Conservation (phyloP, 2,888 invertebrate species). For the Agapostemon virescens region DNA sequence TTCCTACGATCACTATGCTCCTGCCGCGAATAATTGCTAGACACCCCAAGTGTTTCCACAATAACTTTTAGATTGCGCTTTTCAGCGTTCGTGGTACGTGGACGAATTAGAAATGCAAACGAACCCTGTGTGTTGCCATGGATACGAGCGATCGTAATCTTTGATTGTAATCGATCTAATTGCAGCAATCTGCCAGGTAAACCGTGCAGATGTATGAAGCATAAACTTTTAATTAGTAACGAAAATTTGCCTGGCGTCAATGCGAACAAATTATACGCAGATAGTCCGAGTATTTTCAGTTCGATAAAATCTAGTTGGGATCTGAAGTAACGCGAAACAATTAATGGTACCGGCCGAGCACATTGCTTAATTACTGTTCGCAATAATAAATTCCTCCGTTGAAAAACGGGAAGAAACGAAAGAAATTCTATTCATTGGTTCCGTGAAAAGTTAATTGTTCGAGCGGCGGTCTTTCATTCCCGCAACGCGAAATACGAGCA, state of each 20-base stretch:
- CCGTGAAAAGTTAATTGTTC: slow-evolving; percentile 5
- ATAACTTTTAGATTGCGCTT: slow-evolving; percentile 3
- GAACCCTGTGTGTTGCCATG: background rate
- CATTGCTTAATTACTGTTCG: background rate
- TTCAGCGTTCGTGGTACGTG: slow-evolving; percentile 13
- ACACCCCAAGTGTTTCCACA: background rate
- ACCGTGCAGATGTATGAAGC: background rate
- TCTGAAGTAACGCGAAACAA: background rate
- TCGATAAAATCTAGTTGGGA: background rate
- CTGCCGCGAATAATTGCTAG: background rate
- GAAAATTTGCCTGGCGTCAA: background rate
- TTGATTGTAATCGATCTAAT: slow-evolving; percentile 13
- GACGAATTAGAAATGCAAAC: slow-evolving; percentile 14
- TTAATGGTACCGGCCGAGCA: background rate
- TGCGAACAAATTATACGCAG: background rate
- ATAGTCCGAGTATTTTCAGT: background rate
- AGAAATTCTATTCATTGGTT: slow-evolving; percentile 4
- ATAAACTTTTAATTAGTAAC: background rate
- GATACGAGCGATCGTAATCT: slow-evolving; percentile 11
- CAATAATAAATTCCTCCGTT: background rate
- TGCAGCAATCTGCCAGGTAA: slow-evolving; percentile 31
- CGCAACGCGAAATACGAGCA: background rate
- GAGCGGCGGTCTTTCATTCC: background rate
- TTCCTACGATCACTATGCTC: background rate
- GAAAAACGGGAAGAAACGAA: background rate